Conservation (phyloP, 2,113 vertebrate species). For the Lutjanus erythropterus region DNA sequence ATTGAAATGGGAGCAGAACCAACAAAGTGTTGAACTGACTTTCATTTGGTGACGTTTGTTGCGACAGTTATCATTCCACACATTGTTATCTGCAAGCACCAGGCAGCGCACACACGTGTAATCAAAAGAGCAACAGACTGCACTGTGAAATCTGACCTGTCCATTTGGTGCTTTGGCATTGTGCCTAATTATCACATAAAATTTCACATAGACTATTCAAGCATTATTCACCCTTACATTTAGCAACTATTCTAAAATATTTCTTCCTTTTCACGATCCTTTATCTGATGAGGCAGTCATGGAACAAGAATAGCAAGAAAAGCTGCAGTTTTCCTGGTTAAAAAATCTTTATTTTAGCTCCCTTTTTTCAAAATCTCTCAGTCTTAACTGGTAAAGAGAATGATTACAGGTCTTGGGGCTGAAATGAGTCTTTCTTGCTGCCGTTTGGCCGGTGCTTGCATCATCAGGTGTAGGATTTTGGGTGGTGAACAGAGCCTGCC, state of each 20-base stretch:
- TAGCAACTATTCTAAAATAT: neutral
- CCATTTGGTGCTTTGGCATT: neutral
- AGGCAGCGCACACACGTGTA: neutral
- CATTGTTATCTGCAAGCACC: slow-evolving; percentile 2
- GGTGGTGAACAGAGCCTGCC: slow-evolving; percentile 33
- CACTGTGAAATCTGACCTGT: slow-evolving; percentile 3
- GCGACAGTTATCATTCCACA: neutral
- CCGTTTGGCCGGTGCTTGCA: slow-evolving; percentile 61
- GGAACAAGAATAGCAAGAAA: neutral
- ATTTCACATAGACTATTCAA: neutral
- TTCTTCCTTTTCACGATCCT: neutral
- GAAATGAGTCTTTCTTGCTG: slow-evolving; percentile 54
- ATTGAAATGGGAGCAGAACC: no score
- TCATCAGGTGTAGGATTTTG: slow-evolving; percentile 59
- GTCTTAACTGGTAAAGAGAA: slow-evolving; percentile 32
- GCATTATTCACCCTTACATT: neutral
- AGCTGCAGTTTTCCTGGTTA: neutral
- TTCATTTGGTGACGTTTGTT: neutral
- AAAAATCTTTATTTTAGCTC: neutral
- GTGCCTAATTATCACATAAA: neutral
- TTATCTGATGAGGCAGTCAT: neutral
- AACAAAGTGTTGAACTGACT: neutral
- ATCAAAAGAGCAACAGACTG: neutral
- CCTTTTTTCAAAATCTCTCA: slow-evolving; percentile 4
- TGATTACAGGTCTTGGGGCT: slow-evolving; percentile 36